Base-by-base conservation (phyloP, 2,888 invertebrate genomes). In the Phymatocera aterrima region DNA sequence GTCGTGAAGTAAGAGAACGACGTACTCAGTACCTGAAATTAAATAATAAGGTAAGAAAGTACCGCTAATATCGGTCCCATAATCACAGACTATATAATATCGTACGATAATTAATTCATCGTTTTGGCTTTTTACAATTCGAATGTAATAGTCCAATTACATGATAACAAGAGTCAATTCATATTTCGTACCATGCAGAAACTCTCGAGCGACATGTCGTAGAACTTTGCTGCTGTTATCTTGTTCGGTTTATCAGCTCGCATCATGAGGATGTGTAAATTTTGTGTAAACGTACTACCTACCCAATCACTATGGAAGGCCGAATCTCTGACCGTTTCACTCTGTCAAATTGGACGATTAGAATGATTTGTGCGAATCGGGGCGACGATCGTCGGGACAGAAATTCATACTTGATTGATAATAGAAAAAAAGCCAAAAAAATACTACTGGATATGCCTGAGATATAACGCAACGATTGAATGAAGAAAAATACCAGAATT, bases 171-270 rank as follows among this genome's bases (percentile, higher is more conserved):
- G 6, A n/a, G 15, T 18, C 37, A 12, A 51, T 43, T 43, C 43
- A 43, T n/a, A 54, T 70, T 24, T 77, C 83, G 83, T 65, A 88
- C 89, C 81, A 82, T 80, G n/a, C 86, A 75, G 74, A 89, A 89
- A 18, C 85, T 88, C 78, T 85, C 81, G 21, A 88, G 80, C 0
- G 88, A 86, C 86, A 89, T 84, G 37, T 83, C 84, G 79, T 87
- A 88, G 78, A 89, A 89, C 82, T 88, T 89, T 2, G 85, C 89
- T 1, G 87, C 87, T 0, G 87, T 89, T 51, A 89, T 88, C 77
- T 80, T 85, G 72, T 84, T 84, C 0, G 88, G 85, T 21, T 80
- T 81, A 24, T 78, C 83, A 3, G 87, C 81, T 70, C 88, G 82
- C 80, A 86, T 84, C 83, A 88, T 85, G 28, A 88, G 31, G 54